Evolutionary conservation across 2,888 invertebrate species (phyloP), one percentile per base, ranked within the genome.

Genomic region (Brachylomia viminalis): DNA sequence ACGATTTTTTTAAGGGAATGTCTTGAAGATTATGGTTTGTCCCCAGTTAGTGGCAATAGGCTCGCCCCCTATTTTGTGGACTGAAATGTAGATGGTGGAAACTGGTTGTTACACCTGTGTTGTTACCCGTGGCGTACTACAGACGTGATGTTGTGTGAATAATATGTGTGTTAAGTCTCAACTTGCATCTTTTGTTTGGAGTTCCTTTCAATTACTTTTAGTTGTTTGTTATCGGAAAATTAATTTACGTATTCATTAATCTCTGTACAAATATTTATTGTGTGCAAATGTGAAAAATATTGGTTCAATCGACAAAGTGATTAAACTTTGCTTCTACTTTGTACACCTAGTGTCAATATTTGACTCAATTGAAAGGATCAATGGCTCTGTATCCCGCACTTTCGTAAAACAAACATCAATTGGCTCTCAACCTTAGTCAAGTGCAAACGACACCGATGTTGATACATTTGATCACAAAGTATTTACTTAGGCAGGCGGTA

Each of bases 361-460:
- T 62, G 66, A 62, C 27, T 72, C 56, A 77, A 82, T 67, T 77
- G 77, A 45, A 71, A 56, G 49, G 71, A 59, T 77, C 45, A 67
- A 80, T 77, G 33, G 38, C 65, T 77, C 17, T 42, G 23, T 38
- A 68, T 33, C 58, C 45, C 80, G 47, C 73, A 73, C 54, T 77
- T 72, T 68, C 49, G 49, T 59, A 56, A 56, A 69, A 79, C 45
- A 52, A 77, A 82, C 61, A 77, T 30, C 52, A 49, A 70, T 71
- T 42, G 58, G n/a, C 78, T 69, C 45, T 58, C 61, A 64, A 45
- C 66, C n/a, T 66, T 65, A 59, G 59, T 65, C 58, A 65, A 79
- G 62, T 71, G 42, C 49, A 67, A 62, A 74, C 23, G 47, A 68
- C 15, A 52, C 49, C 52, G 33, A 62, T 74, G 33, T 66, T n/a